A percentile compares a stretch with the other conserved stretches of the same genome.
phyloP scores from a whole-genome alignment of 2,888 invertebrate genomes.

The Acleris holmiana region DNA sequence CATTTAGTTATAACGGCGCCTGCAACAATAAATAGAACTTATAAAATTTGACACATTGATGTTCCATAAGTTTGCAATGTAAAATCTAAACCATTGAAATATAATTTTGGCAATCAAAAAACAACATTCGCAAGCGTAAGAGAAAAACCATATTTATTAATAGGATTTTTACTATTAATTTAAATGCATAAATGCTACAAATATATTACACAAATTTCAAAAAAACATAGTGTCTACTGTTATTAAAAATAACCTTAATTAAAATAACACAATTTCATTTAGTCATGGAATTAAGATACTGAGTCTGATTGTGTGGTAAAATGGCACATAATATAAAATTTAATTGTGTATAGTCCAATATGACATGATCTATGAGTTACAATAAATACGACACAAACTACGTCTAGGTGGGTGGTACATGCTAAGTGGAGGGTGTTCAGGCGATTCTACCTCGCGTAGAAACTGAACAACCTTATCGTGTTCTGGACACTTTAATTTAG shows the following conservation, averaged over 20 bases:
- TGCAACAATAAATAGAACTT: no score
- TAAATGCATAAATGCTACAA: slow-evolving; percentile 39
- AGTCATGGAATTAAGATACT: slow-evolving; percentile 35
- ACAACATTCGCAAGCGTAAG: slow-evolving; percentile 12
- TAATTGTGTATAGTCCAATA: slow-evolving; percentile 29
- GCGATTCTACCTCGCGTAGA: no score
- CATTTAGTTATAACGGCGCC: no score
- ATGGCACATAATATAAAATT: slow-evolving; percentile 37
- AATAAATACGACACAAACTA: slow-evolving; percentile 36
- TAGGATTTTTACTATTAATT: slow-evolving; percentile 36
- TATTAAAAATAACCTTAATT: slow-evolving; percentile 29
- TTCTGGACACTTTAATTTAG: not conserved
- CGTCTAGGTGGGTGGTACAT: slow-evolving; percentile 32
- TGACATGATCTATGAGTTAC: slow-evolving; percentile 32
- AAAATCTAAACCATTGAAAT: no score
- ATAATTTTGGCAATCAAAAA: not conserved
- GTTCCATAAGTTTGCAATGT: no score
- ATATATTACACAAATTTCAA: slow-evolving; percentile 36
- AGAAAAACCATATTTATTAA: slow-evolving; percentile 29
- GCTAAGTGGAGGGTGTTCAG: slow-evolving; percentile 11
- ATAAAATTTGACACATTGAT: no score
- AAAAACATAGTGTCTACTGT: slow-evolving; percentile 30
- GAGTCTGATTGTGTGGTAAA: slow-evolving; percentile 25
- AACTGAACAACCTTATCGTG: slow-evolving; percentile 1
- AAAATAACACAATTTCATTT: slow-evolving; percentile 25